Percentiles rank a stretch among this genome's conserved stretches.
Evolutionary conservation across 1,140 invertebrate species (phyloP).

Genomic region (Drosophila neocordata): DNA sequence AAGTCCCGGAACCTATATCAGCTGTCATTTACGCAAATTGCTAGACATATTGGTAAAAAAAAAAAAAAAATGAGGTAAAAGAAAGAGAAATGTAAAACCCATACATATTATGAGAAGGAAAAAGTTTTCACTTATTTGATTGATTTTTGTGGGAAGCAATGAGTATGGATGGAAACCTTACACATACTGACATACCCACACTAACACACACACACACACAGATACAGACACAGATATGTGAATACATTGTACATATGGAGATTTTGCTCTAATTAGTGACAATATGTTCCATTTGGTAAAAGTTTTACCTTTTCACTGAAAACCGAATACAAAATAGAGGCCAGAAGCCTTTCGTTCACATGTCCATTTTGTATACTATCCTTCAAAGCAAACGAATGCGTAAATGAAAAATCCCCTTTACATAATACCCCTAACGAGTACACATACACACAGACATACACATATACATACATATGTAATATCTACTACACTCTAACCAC

Average conservation of each 20-base stretch:
- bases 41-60: constrained; percentile 11
- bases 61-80: neutral
- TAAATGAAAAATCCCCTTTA: constrained; percentile 6
- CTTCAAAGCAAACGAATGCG: neutral
- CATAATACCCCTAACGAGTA: neutral
- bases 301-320: neutral
- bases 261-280: constrained; percentile 7
- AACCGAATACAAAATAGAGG: neutral
- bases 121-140: constrained; percentile 5
- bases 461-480: no score
- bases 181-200: no score
- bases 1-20: constrained; percentile 15
- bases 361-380: constrained; percentile 1
- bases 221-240: neutral
- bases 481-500: no score
- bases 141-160: neutral
- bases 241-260: neutral
- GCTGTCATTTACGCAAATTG: constrained; percentile 48
- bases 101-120: constrained; percentile 1
- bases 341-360: neutral
- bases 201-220: neutral
- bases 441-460: no score
- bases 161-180: neutral
- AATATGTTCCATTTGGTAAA: constrained; percentile 1
- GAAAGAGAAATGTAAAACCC: neutral